Evolutionary conservation across 2,888 invertebrate species (phyloP), one percentile per base, ranked within the genome.

Genomic region (Sepiola atlantica): DNA sequence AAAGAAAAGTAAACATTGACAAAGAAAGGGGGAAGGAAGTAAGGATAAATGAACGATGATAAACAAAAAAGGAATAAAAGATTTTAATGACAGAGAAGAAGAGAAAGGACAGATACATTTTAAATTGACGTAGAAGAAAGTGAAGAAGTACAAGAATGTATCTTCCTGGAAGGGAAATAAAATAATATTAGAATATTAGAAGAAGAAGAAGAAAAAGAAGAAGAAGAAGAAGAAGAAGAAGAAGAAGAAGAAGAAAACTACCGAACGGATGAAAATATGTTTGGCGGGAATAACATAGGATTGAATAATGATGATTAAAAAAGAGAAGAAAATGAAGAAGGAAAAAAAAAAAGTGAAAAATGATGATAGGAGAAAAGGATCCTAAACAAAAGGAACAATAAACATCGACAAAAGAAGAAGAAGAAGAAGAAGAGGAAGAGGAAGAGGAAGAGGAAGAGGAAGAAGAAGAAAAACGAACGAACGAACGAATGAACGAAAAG

Each of bases 261-360:
- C n/a, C n/a, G n/a, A 77, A n/a, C n/a, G n/a, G n/a, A n/a, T n/a
- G n/a, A n/a, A n/a, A n/a, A n/a, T n/a, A n/a, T n/a, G n/a, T 45
- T 45, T 45, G 2, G 45, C 8, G 45, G 45, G 45, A 45, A 45
- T 45, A 45, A 8, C 45, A 45, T 45, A 8, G 8, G 8, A 45
- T 45, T 45, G 45, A 45, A 45, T 45, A 45, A 45, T 45, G 45
- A 45, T 45, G 45, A 45, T 8, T 4, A 45, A 77, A 61, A 24
- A 8, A 32, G 16, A n/a, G n/a, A 77, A 16, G 14, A 24, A 8
- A 32, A 18, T 12, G n/a, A 77, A 16, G 14, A 77, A 14, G 0
- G n/a, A n/a, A n/a, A 16, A n/a, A 12, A 2, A 12, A 14, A n/a
- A 10, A n/a, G 0, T 8, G n/a, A 6, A n/a, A 14, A 77, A 1